Evolutionary conservation across 2,797 vertebrate species (phyloP).

Genomic region (Meda fulgida): DNA sequence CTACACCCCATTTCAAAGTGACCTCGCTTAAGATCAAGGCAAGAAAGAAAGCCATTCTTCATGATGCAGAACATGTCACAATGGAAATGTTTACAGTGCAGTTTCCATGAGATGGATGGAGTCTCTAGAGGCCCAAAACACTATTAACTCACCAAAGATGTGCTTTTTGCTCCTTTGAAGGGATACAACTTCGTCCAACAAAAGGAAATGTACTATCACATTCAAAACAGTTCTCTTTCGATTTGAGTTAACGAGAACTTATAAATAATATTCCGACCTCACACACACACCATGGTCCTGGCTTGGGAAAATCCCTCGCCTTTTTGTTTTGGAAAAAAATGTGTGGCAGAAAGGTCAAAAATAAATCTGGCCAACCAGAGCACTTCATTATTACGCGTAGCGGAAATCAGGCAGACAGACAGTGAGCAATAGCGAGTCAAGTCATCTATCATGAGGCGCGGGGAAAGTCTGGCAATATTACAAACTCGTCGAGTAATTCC

Average conservation of each 20-base stretch:
- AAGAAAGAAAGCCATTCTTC: slow-evolving; percentile 37
- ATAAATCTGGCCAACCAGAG: slow-evolving; percentile 49
- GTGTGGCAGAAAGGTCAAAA: slow-evolving; percentile 41
- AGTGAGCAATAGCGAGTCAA: slow-evolving; percentile 54
- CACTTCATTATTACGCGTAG: slow-evolving; percentile 49
- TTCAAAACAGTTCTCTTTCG: slow-evolving; percentile 46
- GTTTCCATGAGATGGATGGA: slow-evolving; percentile 18
- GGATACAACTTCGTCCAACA: slow-evolving; percentile 34
- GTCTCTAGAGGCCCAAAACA: slow-evolving; percentile 7
- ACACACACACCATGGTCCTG: slow-evolving; percentile 35
- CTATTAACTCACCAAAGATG: slow-evolving; percentile 46
- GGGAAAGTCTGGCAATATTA: slow-evolving; percentile 39
- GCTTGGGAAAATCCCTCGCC: slow-evolving; percentile 51
- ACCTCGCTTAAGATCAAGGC: slow-evolving; percentile 48
- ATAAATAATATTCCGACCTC: slow-evolving; percentile 54
- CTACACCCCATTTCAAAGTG: slow-evolving; percentile 22
- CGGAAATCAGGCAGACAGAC: slow-evolving; percentile 63
- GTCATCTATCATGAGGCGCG: slow-evolving; percentile 47
- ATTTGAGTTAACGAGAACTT: slow-evolving; percentile 35
- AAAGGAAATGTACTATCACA: slow-evolving; percentile 47
- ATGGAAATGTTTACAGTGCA: slow-evolving; percentile 51
- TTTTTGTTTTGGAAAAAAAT: slow-evolving; percentile 54
- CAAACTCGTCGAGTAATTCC: slow-evolving; percentile 38
- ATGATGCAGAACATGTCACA: slow-evolving; percentile 43
- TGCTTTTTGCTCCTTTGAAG: slow-evolving; percentile 28